phyloP scores from a whole-genome alignment of 2,888 invertebrate genomes.

The Nudaria mundana region DNA sequence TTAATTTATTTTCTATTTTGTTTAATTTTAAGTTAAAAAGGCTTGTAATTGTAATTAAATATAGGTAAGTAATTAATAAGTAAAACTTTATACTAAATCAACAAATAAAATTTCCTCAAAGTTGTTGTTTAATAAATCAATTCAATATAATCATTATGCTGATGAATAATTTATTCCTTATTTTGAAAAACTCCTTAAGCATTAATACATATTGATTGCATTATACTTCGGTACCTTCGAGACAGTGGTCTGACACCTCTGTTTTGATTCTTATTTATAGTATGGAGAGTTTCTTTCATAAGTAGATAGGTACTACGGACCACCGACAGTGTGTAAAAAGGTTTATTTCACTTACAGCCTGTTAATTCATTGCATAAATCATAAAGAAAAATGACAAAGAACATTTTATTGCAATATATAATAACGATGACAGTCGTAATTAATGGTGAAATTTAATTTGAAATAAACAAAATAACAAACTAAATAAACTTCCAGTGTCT shows the following conservation, averaged over 20 bases:
- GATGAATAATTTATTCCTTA: conserved; percentile 31
- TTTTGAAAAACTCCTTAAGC: conserved; percentile 43
- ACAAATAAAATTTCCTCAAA: too few relatives aligned
- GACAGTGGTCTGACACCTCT: conserved; percentile 56
- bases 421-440: conserved; percentile 28
- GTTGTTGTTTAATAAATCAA: conserved; percentile 17
- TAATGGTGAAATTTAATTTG: conserved; percentile 12
- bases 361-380: conserved; percentile 1
- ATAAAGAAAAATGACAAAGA: conserved; percentile 19
- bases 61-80: too few relatives aligned
- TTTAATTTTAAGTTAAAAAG: too few relatives aligned
- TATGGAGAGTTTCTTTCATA: conserved; percentile 50
- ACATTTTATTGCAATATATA: conserved; percentile 27
- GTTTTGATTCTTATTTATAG: conserved; percentile 56
- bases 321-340: conserved; percentile 49
- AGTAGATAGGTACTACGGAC: conserved; percentile 42
- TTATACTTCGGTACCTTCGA: conserved; percentile 49
- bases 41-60: too few relatives aligned
- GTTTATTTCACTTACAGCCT: conserved; percentile 36
- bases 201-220: conserved; percentile 55
- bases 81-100: too few relatives aligned
- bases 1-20: too few relatives aligned
- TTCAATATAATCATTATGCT: conserved; percentile 12
- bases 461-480: too few relatives aligned
- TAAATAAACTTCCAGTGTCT: too few relatives aligned